Percentiles rank a stretch among this genome's conserved stretches.
Evolutionary conservation across 2,888 invertebrate species (phyloP).

Genomic region (Nomada ruficornis): DNA sequence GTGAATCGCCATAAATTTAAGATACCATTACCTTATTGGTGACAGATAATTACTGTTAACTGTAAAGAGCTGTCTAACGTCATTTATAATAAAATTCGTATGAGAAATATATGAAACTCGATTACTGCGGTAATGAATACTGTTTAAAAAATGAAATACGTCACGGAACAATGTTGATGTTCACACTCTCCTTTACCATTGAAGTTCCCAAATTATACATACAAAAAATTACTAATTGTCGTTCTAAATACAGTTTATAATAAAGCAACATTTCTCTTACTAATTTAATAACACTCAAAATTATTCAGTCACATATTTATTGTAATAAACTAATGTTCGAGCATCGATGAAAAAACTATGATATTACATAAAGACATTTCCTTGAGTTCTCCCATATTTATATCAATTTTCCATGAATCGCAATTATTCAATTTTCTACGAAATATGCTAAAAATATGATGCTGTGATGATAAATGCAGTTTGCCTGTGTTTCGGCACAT

Average conservation of each 20-base stretch:
- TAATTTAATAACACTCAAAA: too few species aligned
- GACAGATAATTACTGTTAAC: neutral
- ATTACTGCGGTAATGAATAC: neutral
- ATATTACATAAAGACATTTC: too few species aligned
- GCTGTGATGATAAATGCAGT: neutral
- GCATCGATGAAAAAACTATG: neutral
- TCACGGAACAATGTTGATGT: too few species aligned
- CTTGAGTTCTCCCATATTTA: neutral
- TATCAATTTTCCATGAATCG: conserved; percentile 15
- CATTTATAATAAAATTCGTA: too few species aligned
- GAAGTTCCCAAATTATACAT: too few species aligned
- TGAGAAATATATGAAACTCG: too few species aligned
- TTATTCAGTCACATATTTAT: too few species aligned
- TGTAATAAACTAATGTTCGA: too few species aligned
- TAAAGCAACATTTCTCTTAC: too few species aligned
- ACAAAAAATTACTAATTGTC: too few species aligned
- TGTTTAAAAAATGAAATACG: neutral
- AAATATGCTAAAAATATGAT: conserved; percentile 22
- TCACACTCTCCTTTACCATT: too few species aligned
- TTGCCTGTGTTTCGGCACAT: conserved; percentile 23
- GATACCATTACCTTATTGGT: neutral
- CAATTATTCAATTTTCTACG: conserved; percentile 18
- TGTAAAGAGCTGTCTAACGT: neutral
- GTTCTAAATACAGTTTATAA: too few species aligned
- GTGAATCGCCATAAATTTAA: neutral